phyloP scores from a whole-genome alignment of 1,140 invertebrate genomes.

The Odontomachus brunneus region DNA sequence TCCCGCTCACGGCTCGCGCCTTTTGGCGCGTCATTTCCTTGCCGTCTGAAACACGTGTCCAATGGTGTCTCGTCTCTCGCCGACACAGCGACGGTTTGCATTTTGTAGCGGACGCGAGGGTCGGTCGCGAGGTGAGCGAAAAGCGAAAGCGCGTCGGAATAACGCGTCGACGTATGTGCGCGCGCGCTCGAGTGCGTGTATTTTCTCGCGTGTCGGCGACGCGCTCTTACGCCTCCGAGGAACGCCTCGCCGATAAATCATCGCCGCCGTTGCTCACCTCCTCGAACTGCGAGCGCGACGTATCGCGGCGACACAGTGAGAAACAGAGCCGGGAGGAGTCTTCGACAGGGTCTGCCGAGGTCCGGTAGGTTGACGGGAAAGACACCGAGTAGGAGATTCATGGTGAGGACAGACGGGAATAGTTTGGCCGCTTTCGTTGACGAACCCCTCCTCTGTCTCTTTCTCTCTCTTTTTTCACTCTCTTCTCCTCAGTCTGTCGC shows the following conservation, averaged over 20 bases:
- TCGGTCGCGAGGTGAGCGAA: background rate
- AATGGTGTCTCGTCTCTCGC: constrained; percentile 4
- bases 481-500: background rate
- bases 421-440: constrained; percentile 72
- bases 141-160: constrained; percentile 14
- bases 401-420: constrained; percentile 76
- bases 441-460: constrained; percentile 65
- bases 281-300: background rate
- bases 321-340: constrained; percentile 16
- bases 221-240: constrained; percentile 73
- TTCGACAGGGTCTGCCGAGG: constrained; percentile 21
- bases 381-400: constrained; percentile 70
- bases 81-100: constrained; percentile 24
- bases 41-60: constrained; percentile 61
- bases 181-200: constrained; percentile 22
- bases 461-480: constrained; percentile 16
- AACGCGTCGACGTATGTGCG: constrained; percentile 3
- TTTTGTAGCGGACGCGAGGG: constrained; percentile 5
- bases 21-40: background rate
- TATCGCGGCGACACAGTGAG: constrained; percentile 1
- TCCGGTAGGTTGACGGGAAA: constrained; percentile 10
- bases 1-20: too few species aligned
- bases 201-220: constrained; percentile 6
- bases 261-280: constrained; percentile 71
- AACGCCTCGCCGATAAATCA: constrained; percentile 83